phyloP scores from a whole-genome alignment of 1,140 invertebrate genomes.

The Dufourea novaeangliae region DNA sequence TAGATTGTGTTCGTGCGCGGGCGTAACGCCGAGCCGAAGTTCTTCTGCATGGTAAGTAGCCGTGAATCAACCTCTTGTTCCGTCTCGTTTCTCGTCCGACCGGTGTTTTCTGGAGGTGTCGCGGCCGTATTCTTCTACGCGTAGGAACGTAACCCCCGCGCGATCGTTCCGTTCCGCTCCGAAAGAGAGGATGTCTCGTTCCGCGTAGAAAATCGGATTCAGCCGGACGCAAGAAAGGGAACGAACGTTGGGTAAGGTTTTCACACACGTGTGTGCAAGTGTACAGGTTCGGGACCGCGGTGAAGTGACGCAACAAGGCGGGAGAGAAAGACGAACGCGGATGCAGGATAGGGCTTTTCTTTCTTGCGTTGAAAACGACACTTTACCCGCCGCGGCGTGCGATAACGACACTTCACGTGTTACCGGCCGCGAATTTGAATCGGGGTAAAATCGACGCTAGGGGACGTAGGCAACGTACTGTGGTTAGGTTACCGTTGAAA shows the following conservation, averaged over 20 bases:
- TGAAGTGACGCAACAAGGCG: conserved; percentile 55
- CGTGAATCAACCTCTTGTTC: conserved; percentile 1
- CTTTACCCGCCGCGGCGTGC: not conserved
- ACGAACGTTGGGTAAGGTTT: conserved; percentile 38
- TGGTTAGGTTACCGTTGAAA: not conserved
- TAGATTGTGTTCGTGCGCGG: conserved; percentile 57
- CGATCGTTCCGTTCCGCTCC: not conserved
- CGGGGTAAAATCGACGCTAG: not conserved
- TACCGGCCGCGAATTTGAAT: conserved; percentile 11
- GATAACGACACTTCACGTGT: not conserved
- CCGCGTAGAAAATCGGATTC: not conserved
- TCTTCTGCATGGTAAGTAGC: conserved; percentile 73
- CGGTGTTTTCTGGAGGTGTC: conserved; percentile 3
- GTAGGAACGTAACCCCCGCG: not conserved
- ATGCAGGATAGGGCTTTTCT: conserved; percentile 16
- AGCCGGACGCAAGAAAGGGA: conserved; percentile 34
- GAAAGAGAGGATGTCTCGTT: not conserved
- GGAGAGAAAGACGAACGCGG: conserved; percentile 24
- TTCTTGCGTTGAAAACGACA: conserved; percentile 15
- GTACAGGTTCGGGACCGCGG: conserved; percentile 4
- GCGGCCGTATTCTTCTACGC: not conserved
- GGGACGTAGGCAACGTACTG: not conserved
- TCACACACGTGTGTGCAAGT: conserved; percentile 48
- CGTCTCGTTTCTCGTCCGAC: not conserved
- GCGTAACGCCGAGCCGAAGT: conserved; percentile 57